Evolutionary conservation across 2,113 vertebrate genomes (phyloP).

Genomic region (Proteles cristata): DNA sequence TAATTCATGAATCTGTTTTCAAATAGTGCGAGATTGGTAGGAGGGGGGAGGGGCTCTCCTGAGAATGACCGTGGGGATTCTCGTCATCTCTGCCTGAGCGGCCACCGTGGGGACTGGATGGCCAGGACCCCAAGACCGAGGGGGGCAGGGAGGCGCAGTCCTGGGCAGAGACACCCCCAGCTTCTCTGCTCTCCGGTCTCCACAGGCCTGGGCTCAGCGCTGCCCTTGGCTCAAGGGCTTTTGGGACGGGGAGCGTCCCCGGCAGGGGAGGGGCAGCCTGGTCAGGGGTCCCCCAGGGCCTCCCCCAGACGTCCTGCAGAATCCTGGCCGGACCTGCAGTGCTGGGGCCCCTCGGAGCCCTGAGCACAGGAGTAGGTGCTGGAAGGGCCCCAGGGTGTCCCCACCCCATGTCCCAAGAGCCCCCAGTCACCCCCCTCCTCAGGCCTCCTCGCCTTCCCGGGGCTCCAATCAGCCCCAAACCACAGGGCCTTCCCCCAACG

Average conservation of each 20-base stretch:
- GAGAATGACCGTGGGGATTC: background rate
- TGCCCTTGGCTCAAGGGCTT: background rate
- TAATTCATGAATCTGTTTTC: background rate
- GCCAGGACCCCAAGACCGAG: accelerated
- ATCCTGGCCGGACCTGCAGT: background rate
- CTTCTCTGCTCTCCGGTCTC: background rate
- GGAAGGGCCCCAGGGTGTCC: background rate
- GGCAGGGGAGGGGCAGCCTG: background rate
- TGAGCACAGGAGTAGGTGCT: background rate
- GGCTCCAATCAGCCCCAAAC: background rate
- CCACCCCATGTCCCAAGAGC: background rate
- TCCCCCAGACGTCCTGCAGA: background rate
- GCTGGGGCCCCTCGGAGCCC: background rate
- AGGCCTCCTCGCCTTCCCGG: background rate
- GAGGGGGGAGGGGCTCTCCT: background rate
- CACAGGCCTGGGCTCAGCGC: background rate
- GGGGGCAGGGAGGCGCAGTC: background rate
- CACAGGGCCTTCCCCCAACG: background rate
- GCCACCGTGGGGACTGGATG: background rate
- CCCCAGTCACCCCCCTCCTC: accelerated
- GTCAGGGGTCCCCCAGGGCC: too few species aligned
- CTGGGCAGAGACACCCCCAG: background rate
- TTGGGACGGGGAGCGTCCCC: accelerated
- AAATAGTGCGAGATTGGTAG: background rate
- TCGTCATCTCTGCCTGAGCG: background rate